Evolutionary conservation across 2,888 invertebrate genomes (phyloP), one percentile per base, ranked within the genome.

Genomic region (Tipula lateralis): DNA sequence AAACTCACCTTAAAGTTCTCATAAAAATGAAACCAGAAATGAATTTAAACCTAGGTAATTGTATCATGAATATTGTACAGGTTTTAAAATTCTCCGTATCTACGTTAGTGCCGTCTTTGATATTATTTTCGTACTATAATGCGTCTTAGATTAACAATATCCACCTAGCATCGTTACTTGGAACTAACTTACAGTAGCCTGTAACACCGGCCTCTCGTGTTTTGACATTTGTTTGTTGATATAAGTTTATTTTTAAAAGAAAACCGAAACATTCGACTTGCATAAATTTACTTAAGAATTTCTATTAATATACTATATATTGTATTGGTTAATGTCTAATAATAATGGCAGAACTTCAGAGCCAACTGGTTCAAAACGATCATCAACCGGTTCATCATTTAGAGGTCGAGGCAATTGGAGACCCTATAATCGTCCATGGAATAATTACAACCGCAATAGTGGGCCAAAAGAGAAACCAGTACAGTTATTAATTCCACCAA

Each of bases 321-420:
- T n/a, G n/a, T n/a, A n/a, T n/a, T n/a, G n/a, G n/a, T 32, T 32
- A 32, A 66, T 66, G 66, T 9, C 66, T 9, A 66, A 66, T 24
- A 82, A 82, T 30, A 30, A 0, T 82, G 30, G n/a, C n/a, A 4
- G 3, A 82, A 82, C 1, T 30, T 82, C 82, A 82, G 9, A 24
- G 1, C 24, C 66, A 9, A 66, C 2, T 24, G 24, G 66, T 66
- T 24, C 24, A 19, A 24, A 9, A 24, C 19, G 24, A 66, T 1
- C 82, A 30, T 30, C 29, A 1, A 6, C 82, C 1, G 82, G 30
- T 7, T 32, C 82, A 30, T 30, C 30, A n/a, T 4, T 1, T 0
- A 85, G 87, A 2, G 87, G 83, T n/a, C 24, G 84, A n/a, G 82
- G 84, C 1, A 29, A 13, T 13, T 36, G 83, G 66, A 44, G 81